Evolutionary conservation across 2,888 invertebrate species (phyloP).

Genomic region (Deilephila porcellus): DNA sequence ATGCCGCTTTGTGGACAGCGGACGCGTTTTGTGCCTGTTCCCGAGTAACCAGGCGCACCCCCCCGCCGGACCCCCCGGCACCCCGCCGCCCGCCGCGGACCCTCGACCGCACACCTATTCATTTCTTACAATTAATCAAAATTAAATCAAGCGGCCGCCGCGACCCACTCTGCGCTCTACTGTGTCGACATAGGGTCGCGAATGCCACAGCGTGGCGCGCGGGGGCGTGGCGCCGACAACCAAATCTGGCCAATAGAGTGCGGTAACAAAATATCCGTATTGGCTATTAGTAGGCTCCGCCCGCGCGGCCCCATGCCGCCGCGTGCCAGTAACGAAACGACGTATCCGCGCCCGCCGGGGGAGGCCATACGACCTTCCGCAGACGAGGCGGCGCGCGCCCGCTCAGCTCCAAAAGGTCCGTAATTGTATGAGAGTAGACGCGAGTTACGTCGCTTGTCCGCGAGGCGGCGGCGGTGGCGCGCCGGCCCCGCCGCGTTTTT

Average conservation of each 20-base stretch:
- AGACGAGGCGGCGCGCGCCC: constrained; percentile 30
- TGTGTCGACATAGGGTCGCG: constrained; percentile 37
- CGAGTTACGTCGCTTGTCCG: constrained; percentile 57
- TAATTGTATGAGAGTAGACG: constrained; percentile 52
- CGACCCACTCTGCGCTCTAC: constrained; percentile 34
- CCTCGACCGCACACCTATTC: constrained; percentile 66
- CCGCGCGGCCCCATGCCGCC: constrained; percentile 62
- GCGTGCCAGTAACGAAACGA: constrained; percentile 42
- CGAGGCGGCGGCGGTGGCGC: constrained; percentile 36
- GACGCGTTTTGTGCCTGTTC: constrained; percentile 12
- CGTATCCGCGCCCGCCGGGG: constrained; percentile 44
- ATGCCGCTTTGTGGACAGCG: constrained; percentile 55
- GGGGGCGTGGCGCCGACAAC: constrained; percentile 80
- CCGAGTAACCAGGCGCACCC: constrained; percentile 34
- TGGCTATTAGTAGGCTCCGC: constrained; percentile 84
- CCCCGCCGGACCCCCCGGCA: constrained; percentile 39
- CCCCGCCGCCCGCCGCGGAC: constrained; percentile 41
- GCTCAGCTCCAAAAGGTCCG: constrained; percentile 55
- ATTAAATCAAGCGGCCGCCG: constrained; percentile 72
- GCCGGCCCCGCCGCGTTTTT: constrained; percentile 62
- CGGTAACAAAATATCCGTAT: constrained; percentile 85
- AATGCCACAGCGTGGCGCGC: constrained; percentile 34
- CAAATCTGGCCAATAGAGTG: constrained; percentile 86
- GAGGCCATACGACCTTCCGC: constrained; percentile 49
- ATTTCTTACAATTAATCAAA: constrained; percentile 84